A percentile compares a stretch with the other conserved stretches of the same genome.
These are phyloP conservation scores for Cyphomyrus plagiostoma DNA, from an alignment of 2,113 vertebrate species.

Conservation along the genomic window DNA sequence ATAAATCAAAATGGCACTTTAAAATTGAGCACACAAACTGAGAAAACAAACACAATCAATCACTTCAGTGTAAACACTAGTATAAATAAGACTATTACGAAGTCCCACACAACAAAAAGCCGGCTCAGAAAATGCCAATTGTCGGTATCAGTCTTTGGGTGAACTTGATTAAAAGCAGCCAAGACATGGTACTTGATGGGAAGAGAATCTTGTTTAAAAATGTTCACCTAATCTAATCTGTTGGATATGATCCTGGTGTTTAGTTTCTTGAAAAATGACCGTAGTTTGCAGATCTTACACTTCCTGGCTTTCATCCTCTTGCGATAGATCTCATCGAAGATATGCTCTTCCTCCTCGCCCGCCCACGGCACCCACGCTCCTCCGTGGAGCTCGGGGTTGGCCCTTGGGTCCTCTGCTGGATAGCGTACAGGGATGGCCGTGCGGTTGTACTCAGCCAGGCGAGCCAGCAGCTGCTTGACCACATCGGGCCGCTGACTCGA, in stretches of 20 bases:
- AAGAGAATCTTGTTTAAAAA: not conserved
- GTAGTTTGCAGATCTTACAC: constrained; percentile 76
- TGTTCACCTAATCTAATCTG: constrained; percentile 62
- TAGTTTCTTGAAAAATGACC: constrained; percentile 83
- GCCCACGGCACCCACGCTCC: constrained; percentile 95
- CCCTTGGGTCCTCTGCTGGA: constrained; percentile 84
- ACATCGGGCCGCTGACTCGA: constrained; percentile 76
- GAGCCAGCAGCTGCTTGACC: constrained; percentile 74
- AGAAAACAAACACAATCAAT: not conserved
- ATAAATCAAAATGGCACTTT: not conserved
- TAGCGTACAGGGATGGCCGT: constrained; percentile 89
- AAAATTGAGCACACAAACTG: not conserved
- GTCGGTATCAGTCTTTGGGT: not conserved
- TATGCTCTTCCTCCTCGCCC: constrained; percentile 72
- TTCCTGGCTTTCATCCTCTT: constrained; percentile 67
- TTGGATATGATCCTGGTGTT: constrained; percentile 90
- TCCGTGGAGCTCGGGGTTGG: constrained; percentile 81
- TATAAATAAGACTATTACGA: not conserved
- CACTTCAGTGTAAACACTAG: constrained; percentile 4
- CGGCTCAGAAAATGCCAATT: not conserved
- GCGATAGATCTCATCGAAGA: constrained; percentile 46
- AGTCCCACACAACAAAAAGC: not conserved
- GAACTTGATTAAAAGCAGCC: not conserved
- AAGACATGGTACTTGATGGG: not conserved
- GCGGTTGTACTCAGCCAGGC: constrained; percentile 79